Conservation (phyloP, 2,888 invertebrate species). For the Lacanobia wlatinum region DNA sequence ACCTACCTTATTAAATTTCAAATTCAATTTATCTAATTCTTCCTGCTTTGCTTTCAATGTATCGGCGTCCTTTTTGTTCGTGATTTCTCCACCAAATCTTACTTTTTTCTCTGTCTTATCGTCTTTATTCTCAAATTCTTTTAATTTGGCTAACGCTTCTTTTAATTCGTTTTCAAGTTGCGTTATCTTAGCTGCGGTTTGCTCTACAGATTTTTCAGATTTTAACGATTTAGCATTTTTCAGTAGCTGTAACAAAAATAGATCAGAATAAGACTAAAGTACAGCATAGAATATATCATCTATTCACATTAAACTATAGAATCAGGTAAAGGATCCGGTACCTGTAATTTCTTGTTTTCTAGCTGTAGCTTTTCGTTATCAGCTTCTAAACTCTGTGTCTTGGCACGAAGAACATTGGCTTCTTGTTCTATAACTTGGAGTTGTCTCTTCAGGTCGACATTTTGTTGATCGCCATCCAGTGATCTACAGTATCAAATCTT, state of each 20-base stretch:
- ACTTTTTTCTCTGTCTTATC: conserved; percentile 90
- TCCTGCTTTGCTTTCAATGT: conserved; percentile 85
- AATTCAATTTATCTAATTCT: conserved; percentile 90
- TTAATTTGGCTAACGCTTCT: conserved; percentile 91
- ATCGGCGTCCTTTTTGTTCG: conserved; percentile 85
- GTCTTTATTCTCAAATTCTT: conserved; percentile 88
- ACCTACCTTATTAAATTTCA: conserved; percentile 84
- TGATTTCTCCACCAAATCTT: conserved; percentile 82
- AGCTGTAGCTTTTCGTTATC: conserved; percentile 94
- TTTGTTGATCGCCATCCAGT: conserved; percentile 91
- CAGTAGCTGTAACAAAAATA: conserved; percentile 82
- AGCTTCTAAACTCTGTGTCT: conserved; percentile 92
- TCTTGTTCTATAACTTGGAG: conserved; percentile 95
- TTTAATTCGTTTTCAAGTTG: conserved; percentile 92
- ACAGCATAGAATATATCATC: background rate
- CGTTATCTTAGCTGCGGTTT: conserved; percentile 91
- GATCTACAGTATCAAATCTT: conserved; percentile 84
- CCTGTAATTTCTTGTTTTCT: conserved; percentile 94
- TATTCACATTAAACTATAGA: background rate
- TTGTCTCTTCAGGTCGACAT: conserved; percentile 93
- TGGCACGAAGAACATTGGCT: conserved; percentile 92
- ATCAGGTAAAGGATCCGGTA: conserved; percentile 57
- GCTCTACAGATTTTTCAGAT: conserved; percentile 90
- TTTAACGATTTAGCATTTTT: conserved; percentile 89
- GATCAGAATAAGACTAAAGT: background rate